phyloP scores from a whole-genome alignment of 2,888 invertebrate species.

The Crossocerus cetratus region DNA sequence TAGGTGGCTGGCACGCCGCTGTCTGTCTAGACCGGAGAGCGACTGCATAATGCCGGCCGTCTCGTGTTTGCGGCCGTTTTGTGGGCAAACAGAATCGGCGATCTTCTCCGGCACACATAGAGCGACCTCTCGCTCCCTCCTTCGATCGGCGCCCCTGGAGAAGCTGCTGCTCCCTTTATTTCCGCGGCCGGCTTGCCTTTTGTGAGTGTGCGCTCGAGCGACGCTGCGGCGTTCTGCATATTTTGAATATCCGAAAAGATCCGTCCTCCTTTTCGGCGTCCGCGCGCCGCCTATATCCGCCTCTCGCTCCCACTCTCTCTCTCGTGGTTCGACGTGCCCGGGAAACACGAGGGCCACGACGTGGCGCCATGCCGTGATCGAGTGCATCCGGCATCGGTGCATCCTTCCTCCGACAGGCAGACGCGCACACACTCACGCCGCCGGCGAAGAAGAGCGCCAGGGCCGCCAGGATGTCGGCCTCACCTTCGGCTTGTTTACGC shows the following conservation, averaged over 20 bases:
- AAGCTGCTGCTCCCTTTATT: slow-evolving; percentile 36
- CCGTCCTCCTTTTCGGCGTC: slow-evolving; percentile 30
- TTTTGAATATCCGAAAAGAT: slow-evolving; percentile 55
- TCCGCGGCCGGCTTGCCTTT: slow-evolving; percentile 45
- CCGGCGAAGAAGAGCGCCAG: too few species aligned
- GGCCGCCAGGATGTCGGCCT: slow-evolving; percentile 43
- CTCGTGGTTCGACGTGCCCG: not conserved
- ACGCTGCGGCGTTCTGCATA: slow-evolving; percentile 56
- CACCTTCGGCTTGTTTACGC: slow-evolving; percentile 60
- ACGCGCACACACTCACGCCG: slow-evolving; percentile 46
- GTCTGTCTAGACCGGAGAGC: slow-evolving; percentile 44
- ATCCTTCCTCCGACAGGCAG: slow-evolving; percentile 32
- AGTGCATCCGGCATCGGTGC: slow-evolving; percentile 33
- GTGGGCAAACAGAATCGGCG: slow-evolving; percentile 62
- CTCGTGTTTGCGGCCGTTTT: slow-evolving; percentile 58
- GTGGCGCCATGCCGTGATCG: slow-evolving; percentile 41
- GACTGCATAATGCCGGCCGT: slow-evolving; percentile 44
- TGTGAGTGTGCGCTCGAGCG: slow-evolving; percentile 53
- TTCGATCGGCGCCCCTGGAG: slow-evolving; percentile 19
- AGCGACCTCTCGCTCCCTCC: slow-evolving; percentile 20
- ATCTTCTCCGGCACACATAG: slow-evolving; percentile 41
- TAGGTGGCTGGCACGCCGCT: slow-evolving; percentile 46
- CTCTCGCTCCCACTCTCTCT: slow-evolving; percentile 1
- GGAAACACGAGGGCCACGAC: slow-evolving; percentile 9
- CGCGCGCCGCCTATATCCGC: slow-evolving; percentile 8